These are phyloP conservation scores for Mamestra configurata DNA, from an alignment of 1,140 invertebrate genomes.

Conservation along the genomic window DNA sequence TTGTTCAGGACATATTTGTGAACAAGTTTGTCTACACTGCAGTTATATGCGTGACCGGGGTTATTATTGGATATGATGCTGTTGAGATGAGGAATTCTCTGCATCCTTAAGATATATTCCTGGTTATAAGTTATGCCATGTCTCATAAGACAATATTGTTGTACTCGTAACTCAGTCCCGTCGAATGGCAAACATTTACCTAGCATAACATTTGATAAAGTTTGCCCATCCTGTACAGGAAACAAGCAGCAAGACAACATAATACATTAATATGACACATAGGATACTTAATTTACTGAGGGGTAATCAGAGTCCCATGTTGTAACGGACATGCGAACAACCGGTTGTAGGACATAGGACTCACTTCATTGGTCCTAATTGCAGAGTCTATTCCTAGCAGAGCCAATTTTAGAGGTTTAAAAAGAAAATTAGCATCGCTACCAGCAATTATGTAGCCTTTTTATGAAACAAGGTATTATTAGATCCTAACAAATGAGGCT, in stretches of 20 bases:
- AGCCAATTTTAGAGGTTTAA: conserved; percentile 17
- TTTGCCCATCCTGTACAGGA: conserved; percentile 19
- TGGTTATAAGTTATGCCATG: conserved; percentile 3
- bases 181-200: conserved; percentile 8
- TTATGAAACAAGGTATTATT: conserved; percentile 34
- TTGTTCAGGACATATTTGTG: neutral
- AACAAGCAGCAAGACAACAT: neutral
- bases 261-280: conserved; percentile 38
- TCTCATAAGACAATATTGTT: neutral
- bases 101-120: neutral
- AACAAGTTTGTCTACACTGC: neutral
- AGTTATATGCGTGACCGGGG: neutral
- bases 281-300: conserved; percentile 35
- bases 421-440: conserved; percentile 20
- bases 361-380: conserved; percentile 31
- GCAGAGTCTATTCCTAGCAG: conserved; percentile 7
- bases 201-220: conserved; percentile 29
- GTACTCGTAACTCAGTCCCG: neutral
- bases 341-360: conserved; percentile 21
- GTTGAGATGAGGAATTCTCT: neutral
- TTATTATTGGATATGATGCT: neutral
- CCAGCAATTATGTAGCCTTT: conserved; percentile 1
- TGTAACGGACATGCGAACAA: conserved; percentile 38
- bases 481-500: conserved; percentile 12
- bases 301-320: conserved; percentile 40